Evolutionary conservation across 2,113 vertebrate species (phyloP).

Genomic region (Dascyllus trimaculatus): DNA sequence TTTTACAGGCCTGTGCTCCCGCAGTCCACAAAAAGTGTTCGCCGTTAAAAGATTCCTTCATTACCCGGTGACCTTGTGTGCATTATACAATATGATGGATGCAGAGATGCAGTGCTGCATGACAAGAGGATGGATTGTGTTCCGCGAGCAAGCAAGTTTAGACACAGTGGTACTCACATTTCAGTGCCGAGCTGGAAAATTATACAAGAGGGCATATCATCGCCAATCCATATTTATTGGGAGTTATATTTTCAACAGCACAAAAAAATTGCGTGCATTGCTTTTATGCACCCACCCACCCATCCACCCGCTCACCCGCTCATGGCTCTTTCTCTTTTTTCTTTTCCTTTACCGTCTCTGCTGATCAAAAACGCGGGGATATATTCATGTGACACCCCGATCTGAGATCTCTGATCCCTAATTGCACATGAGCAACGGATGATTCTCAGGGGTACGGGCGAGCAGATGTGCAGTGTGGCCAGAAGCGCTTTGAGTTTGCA

Average conservation of each 20-base stretch:
- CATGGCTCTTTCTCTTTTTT: neutral
- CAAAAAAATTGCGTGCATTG: neutral
- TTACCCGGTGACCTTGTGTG: constrained; percentile 70
- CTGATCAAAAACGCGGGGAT: constrained; percentile 45
- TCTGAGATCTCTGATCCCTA: constrained; percentile 71
- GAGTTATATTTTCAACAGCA: constrained; percentile 7
- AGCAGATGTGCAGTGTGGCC: constrained; percentile 76
- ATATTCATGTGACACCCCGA: constrained; percentile 46
- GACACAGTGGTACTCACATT: constrained; percentile 46
- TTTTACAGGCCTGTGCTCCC: constrained; percentile 36
- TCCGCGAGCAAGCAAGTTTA: constrained; percentile 53
- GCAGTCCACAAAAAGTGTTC: constrained; percentile 38
- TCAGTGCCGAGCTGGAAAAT: constrained; percentile 37
- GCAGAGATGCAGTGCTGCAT: constrained; percentile 46
- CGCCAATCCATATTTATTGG: constrained; percentile 27
- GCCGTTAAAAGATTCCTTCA: constrained; percentile 63
- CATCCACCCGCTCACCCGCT: neutral
- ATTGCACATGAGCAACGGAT: constrained; percentile 65
- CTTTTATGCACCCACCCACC: constrained; percentile 13
- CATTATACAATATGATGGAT: constrained; percentile 70
- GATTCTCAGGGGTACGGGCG: constrained; percentile 56
- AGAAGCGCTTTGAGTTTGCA: constrained; percentile 64
- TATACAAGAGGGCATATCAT: constrained; percentile 27
- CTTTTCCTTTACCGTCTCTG: neutral
- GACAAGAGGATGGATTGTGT: constrained; percentile 70